These are phyloP conservation scores for Caenorhabditis zanzibari DNA, from an alignment of 2,888 invertebrate species.

Conservation along the genomic window DNA sequence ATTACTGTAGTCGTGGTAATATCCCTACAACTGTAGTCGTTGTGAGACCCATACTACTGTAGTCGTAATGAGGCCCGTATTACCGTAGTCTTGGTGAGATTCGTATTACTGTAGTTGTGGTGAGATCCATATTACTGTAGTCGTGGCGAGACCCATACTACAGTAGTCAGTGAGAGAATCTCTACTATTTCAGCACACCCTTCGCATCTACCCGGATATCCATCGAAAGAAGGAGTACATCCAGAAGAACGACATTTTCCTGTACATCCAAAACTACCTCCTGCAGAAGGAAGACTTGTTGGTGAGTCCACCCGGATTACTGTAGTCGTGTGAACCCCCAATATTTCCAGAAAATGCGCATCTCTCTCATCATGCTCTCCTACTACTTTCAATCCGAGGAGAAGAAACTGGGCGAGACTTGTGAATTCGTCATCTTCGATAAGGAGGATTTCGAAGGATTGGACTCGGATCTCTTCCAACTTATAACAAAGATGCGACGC, in stretches of 20 bases:
- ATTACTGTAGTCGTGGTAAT: no score
- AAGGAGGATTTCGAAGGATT: not conserved
- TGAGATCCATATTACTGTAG: no score
- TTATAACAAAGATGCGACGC: not conserved
- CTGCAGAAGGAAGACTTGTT: not conserved
- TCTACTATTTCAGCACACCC: not conserved
- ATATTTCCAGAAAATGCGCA: not conserved
- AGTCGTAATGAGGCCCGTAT: no score
- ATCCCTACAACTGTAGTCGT: no score
- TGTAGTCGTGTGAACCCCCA: not conserved
- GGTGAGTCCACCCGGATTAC: not conserved
- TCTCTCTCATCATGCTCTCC: not conserved
- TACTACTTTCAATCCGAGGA: not conserved
- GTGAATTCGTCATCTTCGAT: not conserved
- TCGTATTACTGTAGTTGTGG: no score
- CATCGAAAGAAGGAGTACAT: not conserved
- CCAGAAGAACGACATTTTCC: conserved; percentile 6
- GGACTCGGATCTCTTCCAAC: not conserved
- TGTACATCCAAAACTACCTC: not conserved
- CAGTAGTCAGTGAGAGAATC: no score
- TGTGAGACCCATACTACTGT: no score
- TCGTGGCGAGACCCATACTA: no score
- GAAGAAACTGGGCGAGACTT: not conserved
- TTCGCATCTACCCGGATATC: not conserved
- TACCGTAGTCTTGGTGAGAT: no score